These are phyloP conservation scores for Pyrochroa serraticornis DNA, from an alignment of 2,888 invertebrate species.

Conservation along the genomic window DNA sequence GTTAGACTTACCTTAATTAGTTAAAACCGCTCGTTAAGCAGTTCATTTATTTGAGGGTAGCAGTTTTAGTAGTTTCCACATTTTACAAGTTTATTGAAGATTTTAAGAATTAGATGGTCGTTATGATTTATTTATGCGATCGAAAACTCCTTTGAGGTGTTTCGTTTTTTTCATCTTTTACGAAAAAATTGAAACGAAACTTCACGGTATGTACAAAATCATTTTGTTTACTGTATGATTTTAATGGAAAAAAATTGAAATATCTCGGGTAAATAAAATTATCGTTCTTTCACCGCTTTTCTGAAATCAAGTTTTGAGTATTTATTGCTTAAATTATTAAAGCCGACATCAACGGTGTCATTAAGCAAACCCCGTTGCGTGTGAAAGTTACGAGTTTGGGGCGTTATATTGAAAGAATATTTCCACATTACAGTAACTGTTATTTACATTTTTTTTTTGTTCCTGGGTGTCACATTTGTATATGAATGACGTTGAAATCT, in stretches of 20 bases:
- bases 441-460: constrained; percentile 17
- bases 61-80: too few species aligned
- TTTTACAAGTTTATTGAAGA: too few species aligned
- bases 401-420: constrained; percentile 16
- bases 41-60: too few species aligned
- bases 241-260: too few species aligned
- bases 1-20: too few species aligned
- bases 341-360: constrained; percentile 22
- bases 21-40: too few species aligned
- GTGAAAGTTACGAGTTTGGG: constrained; percentile 14
- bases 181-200: neutral
- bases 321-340: constrained; percentile 19
- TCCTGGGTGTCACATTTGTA: constrained; percentile 7
- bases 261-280: too few species aligned
- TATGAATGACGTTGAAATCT: neutral
- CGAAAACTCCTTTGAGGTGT: too few species aligned
- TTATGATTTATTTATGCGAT: too few species aligned
- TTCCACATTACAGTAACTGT: constrained; percentile 16
- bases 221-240: neutral
- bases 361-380: constrained; percentile 15
- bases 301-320: neutral
- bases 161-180: constrained; percentile 3
- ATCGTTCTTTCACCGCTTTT: neutral
- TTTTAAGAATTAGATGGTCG: neutral
- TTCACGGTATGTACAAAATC: constrained; percentile 1